Evolutionary conservation across 2,888 invertebrate species (phyloP).

Genomic region (Diplolepis rosae): DNA sequence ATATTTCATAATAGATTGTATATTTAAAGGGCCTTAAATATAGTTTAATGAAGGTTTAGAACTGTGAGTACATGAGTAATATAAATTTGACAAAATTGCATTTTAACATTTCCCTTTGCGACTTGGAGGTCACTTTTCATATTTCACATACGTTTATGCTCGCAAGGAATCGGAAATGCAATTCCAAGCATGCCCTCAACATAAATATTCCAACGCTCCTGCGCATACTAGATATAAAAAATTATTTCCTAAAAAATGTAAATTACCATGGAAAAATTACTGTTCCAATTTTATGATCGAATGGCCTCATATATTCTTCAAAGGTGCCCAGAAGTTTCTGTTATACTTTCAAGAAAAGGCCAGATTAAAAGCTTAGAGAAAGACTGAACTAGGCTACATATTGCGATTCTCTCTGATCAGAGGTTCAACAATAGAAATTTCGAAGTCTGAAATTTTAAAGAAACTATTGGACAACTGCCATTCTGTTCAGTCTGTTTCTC

Average conservation of each 20-base stretch:
- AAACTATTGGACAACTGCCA: slow-evolving; percentile 29
- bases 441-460: slow-evolving; percentile 15
- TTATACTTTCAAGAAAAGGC: not conserved
- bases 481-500: slow-evolving; percentile 4
- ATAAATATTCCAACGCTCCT: slow-evolving; percentile 8
- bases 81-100: not conserved
- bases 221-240: not conserved
- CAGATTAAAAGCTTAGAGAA: slow-evolving; percentile 12
- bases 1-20: too few relatives aligned
- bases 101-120: not conserved
- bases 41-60: too few relatives aligned
- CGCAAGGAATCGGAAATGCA: not conserved
- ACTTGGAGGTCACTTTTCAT: not conserved
- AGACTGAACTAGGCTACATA: slow-evolving; percentile 1
- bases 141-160: not conserved
- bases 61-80: too few relatives aligned
- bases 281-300: slow-evolving; percentile 3
- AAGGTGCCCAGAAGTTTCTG: not conserved
- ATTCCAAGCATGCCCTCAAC: not conserved
- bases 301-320: not conserved
- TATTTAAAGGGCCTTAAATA: too few relatives aligned
- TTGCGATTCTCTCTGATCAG: slow-evolving; percentile 17
- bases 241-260: not conserved
- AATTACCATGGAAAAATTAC: not conserved
- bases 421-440: slow-evolving; percentile 10